Conservation (phyloP, 1,140 invertebrate species). For the Ectropis grisescens region DNA sequence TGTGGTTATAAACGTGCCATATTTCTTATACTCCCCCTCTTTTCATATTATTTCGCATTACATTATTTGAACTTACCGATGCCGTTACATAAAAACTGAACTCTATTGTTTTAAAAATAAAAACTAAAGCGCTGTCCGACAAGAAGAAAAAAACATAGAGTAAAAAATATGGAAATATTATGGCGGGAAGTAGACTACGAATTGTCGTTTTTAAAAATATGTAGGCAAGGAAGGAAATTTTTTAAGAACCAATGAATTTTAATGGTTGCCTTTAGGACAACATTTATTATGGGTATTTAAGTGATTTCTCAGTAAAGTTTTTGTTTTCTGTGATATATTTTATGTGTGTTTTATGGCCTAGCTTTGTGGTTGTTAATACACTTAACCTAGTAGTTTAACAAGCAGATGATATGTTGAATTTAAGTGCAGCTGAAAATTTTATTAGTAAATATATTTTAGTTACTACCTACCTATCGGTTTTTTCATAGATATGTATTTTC, state of each 20-base stretch:
- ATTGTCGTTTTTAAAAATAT: conserved; percentile 54
- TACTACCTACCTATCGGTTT: too few relatives aligned
- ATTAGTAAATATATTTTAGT: too few relatives aligned
- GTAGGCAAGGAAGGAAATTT: conserved; percentile 34
- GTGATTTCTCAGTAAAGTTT: conserved; percentile 10
- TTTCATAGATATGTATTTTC: too few relatives aligned
- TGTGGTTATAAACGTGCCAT: conserved; percentile 42
- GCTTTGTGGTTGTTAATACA: conserved; percentile 13
- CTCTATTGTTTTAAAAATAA: neutral
- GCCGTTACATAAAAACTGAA: conserved; percentile 1
- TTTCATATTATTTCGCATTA: conserved; percentile 27
- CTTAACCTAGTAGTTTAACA: too few relatives aligned
- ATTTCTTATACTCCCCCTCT: conserved; percentile 29
- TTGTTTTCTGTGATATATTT: conserved; percentile 1
- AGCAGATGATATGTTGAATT: too few relatives aligned
- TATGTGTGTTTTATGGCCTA: conserved; percentile 14
- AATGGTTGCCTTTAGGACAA: conserved; percentile 20
- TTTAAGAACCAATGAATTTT: conserved; percentile 54
- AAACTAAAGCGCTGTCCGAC: too few relatives aligned
- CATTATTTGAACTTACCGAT: conserved; percentile 1
- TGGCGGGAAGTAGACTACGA: conserved; percentile 60
- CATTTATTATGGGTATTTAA: conserved; percentile 3
- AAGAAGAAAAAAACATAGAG: too few relatives aligned
- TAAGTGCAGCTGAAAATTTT: too few relatives aligned
- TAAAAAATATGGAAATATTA: conserved; percentile 58